Evolutionary conservation across 2,113 vertebrate species (phyloP), one percentile per base, ranked within the genome.

Genomic region (Himantopus leucocephalus): DNA sequence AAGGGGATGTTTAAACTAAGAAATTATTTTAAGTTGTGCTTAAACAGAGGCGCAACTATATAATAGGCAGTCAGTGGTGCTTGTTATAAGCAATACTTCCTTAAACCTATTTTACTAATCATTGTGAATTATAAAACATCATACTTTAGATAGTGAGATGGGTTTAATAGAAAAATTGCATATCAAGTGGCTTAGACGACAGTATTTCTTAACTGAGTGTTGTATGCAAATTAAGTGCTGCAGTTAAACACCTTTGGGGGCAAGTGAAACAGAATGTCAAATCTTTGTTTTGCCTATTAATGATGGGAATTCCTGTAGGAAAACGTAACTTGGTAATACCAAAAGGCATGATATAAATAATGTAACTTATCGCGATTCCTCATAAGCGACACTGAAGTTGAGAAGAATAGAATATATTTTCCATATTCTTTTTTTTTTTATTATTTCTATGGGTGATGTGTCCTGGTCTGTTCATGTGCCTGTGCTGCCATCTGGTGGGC

Each of bases 401-500:
- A 41, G 48, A 52, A 21, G 56, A 71, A 27, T 1, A 37, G 37
- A 16, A 27, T 1, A 43, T 30, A 16, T 60, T 18, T 63, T 9
- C 10, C 2, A 0, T 24, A 3, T 7, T 37, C 8, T 8, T 12
- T 10, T 32, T 10, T 32, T 39, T 27, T 45, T 27, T 14, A 15
- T 22, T 4, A 72, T 4, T 35, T 41, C 8, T 27, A 0, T 88
- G 41, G 60, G 2, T 37, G 2, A 8, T 2, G 1, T 70, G 21
- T 53, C 5, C 23, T 3, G 4, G 12, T 41, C 12, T 45, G 64
- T 96, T 55, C 3, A 0, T 81, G 77, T 58, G 70, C 27, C 12
- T 48, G 70, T 89, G 90, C 77, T 95, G 96, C 96, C 96, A 94
- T 53, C 96, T 94, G 66, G 30, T 76, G 96, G 60, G 34, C 19